phyloP scores from a whole-genome alignment of 2,797 vertebrate species.

The Astyanax mexicanus region DNA sequence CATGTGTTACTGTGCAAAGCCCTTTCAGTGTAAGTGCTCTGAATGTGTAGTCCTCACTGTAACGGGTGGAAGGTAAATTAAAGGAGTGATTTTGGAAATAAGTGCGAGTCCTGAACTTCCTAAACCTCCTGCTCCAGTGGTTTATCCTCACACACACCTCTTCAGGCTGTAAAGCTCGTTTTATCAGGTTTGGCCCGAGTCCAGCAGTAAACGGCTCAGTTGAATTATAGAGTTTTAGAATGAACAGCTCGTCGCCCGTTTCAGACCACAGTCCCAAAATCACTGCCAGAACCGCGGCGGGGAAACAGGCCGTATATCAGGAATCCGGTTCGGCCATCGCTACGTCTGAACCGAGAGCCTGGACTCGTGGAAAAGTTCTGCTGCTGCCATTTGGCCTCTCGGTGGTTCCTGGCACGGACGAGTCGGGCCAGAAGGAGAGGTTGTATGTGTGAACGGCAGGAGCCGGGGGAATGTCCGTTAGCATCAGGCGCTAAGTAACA shows the following conservation, averaged over 20 bases:
- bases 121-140: neutral
- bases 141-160: slow-evolving; percentile 6
- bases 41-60: neutral
- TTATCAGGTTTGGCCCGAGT: slow-evolving; percentile 2
- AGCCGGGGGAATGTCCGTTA: slow-evolving; percentile 30
- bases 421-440: slow-evolving; percentile 40
- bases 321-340: neutral
- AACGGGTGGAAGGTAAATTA: neutral
- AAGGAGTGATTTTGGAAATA: neutral
- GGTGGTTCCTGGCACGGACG: slow-evolving; percentile 33
- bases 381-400: slow-evolving; percentile 47
- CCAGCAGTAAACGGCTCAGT: neutral
- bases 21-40: no score
- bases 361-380: neutral
- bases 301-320: neutral
- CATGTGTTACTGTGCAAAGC: no score
- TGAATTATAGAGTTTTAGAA: slow-evolving; percentile 16
- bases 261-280: neutral
- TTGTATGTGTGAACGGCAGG: slow-evolving; percentile 31
- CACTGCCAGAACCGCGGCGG: neutral
- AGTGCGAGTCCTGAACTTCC: neutral
- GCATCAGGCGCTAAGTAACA: neutral
- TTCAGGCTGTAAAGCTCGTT: slow-evolving; percentile 15
- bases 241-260: neutral
- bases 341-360: neutral